Evolutionary conservation across 2,113 vertebrate species (phyloP), one percentile per base, ranked within the genome.

Genomic region (Sialia sialis): DNA sequence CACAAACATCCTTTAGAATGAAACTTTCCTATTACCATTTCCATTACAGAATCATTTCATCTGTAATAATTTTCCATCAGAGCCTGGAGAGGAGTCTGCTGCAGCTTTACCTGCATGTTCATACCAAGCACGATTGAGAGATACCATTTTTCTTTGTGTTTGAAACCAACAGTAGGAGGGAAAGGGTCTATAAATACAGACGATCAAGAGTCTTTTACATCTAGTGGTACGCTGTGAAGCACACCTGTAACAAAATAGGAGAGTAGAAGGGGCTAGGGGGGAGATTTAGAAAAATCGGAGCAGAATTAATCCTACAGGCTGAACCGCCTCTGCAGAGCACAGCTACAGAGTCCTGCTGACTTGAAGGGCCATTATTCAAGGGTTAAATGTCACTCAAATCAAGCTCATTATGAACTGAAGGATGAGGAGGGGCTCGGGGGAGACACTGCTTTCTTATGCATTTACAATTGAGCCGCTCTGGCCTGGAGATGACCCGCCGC

Each of bases 381-480:
- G 97, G 98, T 97, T 98, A 97, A 97, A 97, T 97, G 98, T 98
- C 98, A 98, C 95, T 98, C 98, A 94, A 73, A 97, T 97, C 86
- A 91, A 94, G 78, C 97, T 98, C 96, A 97, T 98, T 97, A 97
- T 94, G 95, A 97, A 96, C 97, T 88, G 93, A 83, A 63, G 67
- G 58, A 92, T 86, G 76, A 91, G 94, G 92, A 92, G 94, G 89
- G 93, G 94, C 90, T 95, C 92, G 58, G 94, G 95, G 95, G 89
- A 96, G 93, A 94, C 84, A 87, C 95, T 86, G 60, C 95, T 94
- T 94, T 95, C 96, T 96, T 97, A 95, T 97, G 97, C 97, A 97
- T 98, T 97, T 96, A 96, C 94, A 94, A 95, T 73, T 84, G 97
- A 98, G 97, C 96, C 69, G 87, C 94, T 96, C 96, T 98, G 98